Base-by-base conservation (phyloP, 2,888 invertebrate genomes). In the Hecatera dysodea region DNA sequence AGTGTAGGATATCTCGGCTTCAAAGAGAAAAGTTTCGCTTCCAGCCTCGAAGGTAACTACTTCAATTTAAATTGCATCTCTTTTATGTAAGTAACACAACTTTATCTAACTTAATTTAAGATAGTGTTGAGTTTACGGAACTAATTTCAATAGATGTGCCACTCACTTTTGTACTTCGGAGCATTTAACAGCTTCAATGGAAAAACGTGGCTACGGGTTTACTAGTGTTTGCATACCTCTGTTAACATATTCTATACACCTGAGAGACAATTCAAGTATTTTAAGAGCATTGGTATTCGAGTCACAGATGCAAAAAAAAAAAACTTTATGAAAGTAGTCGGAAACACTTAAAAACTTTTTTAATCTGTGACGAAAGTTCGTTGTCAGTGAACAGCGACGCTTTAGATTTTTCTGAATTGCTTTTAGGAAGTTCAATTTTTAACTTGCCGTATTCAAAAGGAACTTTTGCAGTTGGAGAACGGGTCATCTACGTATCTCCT, bases 281-380 rank as follows among this genome's bases (percentile, higher is more conserved):
- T 36, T 1, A 11, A 2, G 9, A 9, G 11, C 36, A 2, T 36
- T 36, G 11, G 36, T 12, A 2, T 36, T 36, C 36, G 36, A 11
- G 12, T 36, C 36, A 36, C 36, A 11, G 36, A 11, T 1, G 12
- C 36, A 12, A 29, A 84, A 72, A 84, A 84, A 86, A 80, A 79
- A 75, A 68, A 61, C 66, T 68, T 69, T 67, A 44, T 59, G 75
- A 61, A 80, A 86, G 79, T 87, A 87, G 87, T 86, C 83, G 67
- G 76, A 81, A 86, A 85, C 86, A 87, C 85, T 89, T 87, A 83
- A 79, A 86, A 90, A 91, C 88, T 90, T 91, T 90, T 90, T 91
- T 90, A 90, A 90, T 90, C 89, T 88, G 83, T 88, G 82, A 87
- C 83, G 83, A 86, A 89, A 88, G 84, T 88, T 85, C 65, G 81